Conservation (phyloP, 2,888 invertebrate species). For the Folsomia manolachei region DNA sequence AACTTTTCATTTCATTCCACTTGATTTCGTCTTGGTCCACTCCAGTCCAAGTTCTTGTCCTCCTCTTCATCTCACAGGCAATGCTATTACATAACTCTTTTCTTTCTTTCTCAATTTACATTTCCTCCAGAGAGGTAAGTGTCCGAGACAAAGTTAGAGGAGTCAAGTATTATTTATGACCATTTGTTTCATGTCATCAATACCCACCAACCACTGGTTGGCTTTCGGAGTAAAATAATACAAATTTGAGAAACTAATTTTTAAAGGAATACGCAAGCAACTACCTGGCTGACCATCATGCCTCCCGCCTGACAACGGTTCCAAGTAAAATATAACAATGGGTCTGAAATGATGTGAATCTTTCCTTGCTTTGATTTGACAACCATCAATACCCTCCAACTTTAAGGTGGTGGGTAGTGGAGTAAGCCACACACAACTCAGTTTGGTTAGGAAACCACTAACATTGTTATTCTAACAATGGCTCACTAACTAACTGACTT, state of each 20-base stretch:
- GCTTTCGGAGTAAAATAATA: background rate
- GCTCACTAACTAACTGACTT: background rate
- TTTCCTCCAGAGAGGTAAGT: background rate
- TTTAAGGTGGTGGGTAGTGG: background rate
- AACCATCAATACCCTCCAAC: no score
- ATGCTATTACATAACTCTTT: no score
- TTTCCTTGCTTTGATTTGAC: background rate
- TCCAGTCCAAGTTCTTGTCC: no score
- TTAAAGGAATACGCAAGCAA: background rate
- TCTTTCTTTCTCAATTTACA: background rate
- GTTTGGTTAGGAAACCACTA: no score
- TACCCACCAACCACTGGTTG: background rate
- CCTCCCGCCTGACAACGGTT: background rate
- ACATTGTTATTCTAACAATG: background rate
- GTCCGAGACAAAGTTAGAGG: constrained; percentile 4
- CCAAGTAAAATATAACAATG: background rate
- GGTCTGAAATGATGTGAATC: background rate
- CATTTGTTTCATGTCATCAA: background rate
- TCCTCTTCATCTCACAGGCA: no score
- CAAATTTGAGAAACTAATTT: background rate
- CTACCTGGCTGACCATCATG: background rate
- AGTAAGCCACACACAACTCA: no score
- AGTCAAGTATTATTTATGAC: constrained; percentile 3
- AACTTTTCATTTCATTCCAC: background rate
- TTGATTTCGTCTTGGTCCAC: no score